Percentiles rank a stretch among this genome's conserved stretches.
Evolutionary conservation across 2,888 invertebrate species (phyloP).

Genomic region (Athalia rosae): DNA sequence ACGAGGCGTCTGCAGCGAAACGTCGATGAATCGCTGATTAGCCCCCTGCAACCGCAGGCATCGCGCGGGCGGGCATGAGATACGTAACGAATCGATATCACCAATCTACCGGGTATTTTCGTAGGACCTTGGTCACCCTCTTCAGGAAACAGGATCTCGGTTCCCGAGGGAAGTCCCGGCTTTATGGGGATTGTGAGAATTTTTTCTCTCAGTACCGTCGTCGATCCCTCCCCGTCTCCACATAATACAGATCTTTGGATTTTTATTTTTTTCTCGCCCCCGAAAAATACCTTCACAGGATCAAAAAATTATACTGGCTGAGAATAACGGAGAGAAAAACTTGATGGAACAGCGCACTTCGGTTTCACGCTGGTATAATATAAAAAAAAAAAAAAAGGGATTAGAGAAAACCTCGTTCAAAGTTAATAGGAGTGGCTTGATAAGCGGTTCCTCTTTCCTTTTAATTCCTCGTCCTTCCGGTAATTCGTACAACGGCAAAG

Average conservation of each 20-base stretch:
- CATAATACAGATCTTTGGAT: conserved; percentile 83
- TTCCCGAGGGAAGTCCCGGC: conserved; percentile 84
- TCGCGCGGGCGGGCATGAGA: conserved; percentile 21
- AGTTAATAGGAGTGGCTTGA: conserved; percentile 77
- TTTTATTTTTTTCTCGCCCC: conserved; percentile 89
- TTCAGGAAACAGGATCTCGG: conserved; percentile 83
- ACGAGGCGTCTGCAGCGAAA: conserved; percentile 11
- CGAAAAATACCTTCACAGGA: conserved; percentile 77
- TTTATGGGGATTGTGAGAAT: conserved; percentile 84
- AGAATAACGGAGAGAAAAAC: not conserved
- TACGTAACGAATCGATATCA: conserved; percentile 44
- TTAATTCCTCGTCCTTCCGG: conserved; percentile 79
- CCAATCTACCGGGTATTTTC: conserved; percentile 77
- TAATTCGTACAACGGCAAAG: conserved; percentile 79
- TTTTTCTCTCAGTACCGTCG: conserved; percentile 83
- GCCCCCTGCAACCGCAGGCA: conserved; percentile 28
- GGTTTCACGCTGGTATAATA: no score
- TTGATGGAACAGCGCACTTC: not conserved
- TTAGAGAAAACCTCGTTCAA: conserved; percentile 75
- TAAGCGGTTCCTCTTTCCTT: conserved; percentile 78
- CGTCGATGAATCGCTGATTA: conserved; percentile 43
- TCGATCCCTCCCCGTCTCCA: conserved; percentile 77
- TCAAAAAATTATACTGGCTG: not conserved
- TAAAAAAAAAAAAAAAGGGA: not conserved
- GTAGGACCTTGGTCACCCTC: conserved; percentile 88